Evolutionary conservation across 2,888 invertebrate genomes (phyloP), one percentile per base, ranked within the genome.

Genomic region (Aproaerema taeniolella): DNA sequence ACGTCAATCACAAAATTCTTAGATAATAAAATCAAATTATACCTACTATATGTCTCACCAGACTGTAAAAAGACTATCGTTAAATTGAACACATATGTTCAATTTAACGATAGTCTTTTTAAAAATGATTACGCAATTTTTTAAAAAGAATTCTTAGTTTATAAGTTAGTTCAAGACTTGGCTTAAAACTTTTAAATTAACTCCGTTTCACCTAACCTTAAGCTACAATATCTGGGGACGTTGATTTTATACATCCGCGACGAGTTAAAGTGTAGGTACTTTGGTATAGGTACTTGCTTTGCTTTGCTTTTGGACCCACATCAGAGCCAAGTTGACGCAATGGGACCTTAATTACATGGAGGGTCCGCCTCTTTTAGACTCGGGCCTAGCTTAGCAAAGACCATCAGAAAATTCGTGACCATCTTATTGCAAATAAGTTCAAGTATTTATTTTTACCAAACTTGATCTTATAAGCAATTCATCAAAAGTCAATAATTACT

Each of bases 261-360:
- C 41, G 46, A 44, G 50, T 50, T 51, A 25, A 42, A 50, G 53
- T 52, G 45, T n/a, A n/a, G n/a, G n/a, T 57, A 49, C 45, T 52
- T 59, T 55, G 50, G 52, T 55, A 58, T 50, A n/a, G n/a, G n/a
- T n/a, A 49, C 43, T 52, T 42, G 45, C 62, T 62, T 61, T 55
- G 52, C 61, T 55, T 63, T 63, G 61, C 65, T 65, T 68, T 66
- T 60, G 60, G 71, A 71, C 71, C 73, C 74, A 76, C 67, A 67
- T 76, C 73, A 74, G 58, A 66, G 61, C 47, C 65, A 73, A 74
- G 68, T 77, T 76, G 70, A 71, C 67, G 69, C 71, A 65, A 61
- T 56, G 59, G 59, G 61, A 56, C 64, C 67, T 71, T 76, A 78
- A 78, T 78, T 78, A 79, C 67, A 66, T 61, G 57, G 55, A 65